Base-by-base conservation (phyloP, 2,888 invertebrate species). In the Norana najaformis region DNA sequence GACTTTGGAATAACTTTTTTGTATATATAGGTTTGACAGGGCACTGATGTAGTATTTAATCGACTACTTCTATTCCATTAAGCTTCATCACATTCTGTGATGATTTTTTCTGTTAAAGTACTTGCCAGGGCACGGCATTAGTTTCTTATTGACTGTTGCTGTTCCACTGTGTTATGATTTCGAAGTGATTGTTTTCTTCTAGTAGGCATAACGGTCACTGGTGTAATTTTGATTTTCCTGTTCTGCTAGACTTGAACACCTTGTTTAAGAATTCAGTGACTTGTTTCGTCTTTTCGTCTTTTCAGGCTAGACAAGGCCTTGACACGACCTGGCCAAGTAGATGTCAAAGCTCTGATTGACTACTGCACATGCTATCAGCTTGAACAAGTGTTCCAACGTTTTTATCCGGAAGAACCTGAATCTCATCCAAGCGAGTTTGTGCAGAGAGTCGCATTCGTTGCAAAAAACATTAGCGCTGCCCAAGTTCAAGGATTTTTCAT, bases 401-500 rank as follows among this genome's bases (percentile, higher is more conserved):
- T 99, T 95, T 98, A 98, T 94, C 96, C 96, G 0, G 94, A 95
- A 16, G 92, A 93, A 88, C 90, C 92, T 5, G 91, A 92, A 95
- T 0, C 96, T 0, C 36, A 83, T 14, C 93, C 94, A 20, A 89
- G 91, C 11, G 94, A 95, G 90, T 98, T 98, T 95, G 96, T 97
- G 0, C 95, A 96, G 85, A 93, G 96, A 88, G 95, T 96, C 14
- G 95, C 95, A 11, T 53, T 92, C 18, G 88, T 91, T 37, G 92
- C 93, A 0, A 96, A 96, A 92, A 95, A 96, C 23, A 96, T 98
- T 1, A 98, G 98, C 95, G 97, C 98, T 5, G 99, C 99, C 1
- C 97, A 98, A 95, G 96, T 99, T 90, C 99, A 99, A 95, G 98
- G 98, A 16, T 97, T 97, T 94, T 99, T 99, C 94, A 97, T 99